phyloP scores from a whole-genome alignment of 2,797 vertebrate species.

The Sebastolobus altivelis region DNA sequence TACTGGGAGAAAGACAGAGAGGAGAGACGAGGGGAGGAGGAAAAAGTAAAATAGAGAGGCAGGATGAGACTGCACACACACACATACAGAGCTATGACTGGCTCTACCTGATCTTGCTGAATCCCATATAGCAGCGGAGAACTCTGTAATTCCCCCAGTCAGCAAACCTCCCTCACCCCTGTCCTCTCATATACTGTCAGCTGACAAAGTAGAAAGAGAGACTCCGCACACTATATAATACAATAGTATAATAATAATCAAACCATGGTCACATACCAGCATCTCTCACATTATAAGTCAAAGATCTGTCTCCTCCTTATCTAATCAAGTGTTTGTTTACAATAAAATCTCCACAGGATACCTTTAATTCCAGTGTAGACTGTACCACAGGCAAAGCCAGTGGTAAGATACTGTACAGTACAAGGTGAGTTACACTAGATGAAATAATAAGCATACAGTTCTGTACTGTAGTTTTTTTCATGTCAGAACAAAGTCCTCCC shows the following conservation, averaged over 20 bases:
- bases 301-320: constrained; percentile 3
- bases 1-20: constrained; percentile 78
- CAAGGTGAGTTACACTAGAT: not conserved
- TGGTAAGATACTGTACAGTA: not conserved
- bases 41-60: constrained; percentile 66
- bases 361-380: too few species aligned
- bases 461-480: constrained; percentile 3
- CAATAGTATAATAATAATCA: constrained; percentile 32
- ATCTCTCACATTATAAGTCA: constrained; percentile 6
- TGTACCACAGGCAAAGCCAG: too few species aligned
- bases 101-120: constrained; percentile 70
- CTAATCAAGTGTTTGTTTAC: constrained; percentile 33
- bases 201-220: constrained; percentile 65
- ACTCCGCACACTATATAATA: constrained; percentile 41
- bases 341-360: constrained; percentile 10
- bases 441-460: constrained; percentile 23
- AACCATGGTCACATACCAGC: constrained; percentile 3
- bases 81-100: constrained; percentile 44
- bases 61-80: constrained; percentile 55
- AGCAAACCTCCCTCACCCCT: constrained; percentile 78
- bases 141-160: constrained; percentile 82
- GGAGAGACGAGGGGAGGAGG: constrained; percentile 45
- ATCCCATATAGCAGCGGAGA: constrained; percentile 69
- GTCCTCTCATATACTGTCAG: constrained; percentile 72
- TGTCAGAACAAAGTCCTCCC: not conserved